Evolutionary conservation across 2,888 invertebrate genomes (phyloP).

Genomic region (Eupithecia vulgata): DNA sequence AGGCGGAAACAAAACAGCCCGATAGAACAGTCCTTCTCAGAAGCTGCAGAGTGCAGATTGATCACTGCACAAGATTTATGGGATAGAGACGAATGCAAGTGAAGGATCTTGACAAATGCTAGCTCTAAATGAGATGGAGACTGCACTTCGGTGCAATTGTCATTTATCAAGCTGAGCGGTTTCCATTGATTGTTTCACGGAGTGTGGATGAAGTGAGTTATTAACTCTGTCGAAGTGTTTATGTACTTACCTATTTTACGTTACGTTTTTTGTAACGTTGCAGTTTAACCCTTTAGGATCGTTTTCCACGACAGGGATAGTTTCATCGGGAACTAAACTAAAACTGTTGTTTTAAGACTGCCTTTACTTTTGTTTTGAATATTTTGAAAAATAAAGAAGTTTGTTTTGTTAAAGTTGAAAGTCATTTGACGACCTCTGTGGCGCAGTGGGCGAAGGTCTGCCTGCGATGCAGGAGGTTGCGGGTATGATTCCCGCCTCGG

Average conservation of each 20-base stretch:
- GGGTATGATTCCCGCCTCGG: too few species aligned
- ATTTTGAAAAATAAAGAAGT: too few species aligned
- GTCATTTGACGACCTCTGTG: too few species aligned
- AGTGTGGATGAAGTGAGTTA: not conserved
- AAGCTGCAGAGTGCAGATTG: constrained; percentile 29
- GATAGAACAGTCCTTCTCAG: constrained; percentile 8
- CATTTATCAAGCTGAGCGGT: constrained; percentile 31
- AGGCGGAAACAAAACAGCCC: not conserved
- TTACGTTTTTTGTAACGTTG: not conserved
- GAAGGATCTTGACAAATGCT: constrained; percentile 32
- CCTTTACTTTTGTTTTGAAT: too few species aligned
- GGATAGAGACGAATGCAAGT: constrained; percentile 29
- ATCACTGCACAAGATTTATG: constrained; percentile 37
- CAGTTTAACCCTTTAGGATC: not conserved
- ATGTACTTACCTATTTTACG: too few species aligned
- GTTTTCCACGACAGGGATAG: not conserved
- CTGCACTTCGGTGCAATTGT: constrained; percentile 27
- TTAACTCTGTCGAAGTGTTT: not conserved
- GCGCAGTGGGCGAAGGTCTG: too few species aligned
- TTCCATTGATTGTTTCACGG: constrained; percentile 20
- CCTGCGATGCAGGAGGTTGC: too few species aligned
- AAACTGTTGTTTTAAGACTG: too few species aligned
- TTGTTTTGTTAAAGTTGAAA: too few species aligned
- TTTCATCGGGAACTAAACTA: not conserved
- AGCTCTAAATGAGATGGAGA: constrained; percentile 35